Conservation (phyloP, 64 coral and sea anemone species). For the Dendrophyllia cribrosa region DNA sequence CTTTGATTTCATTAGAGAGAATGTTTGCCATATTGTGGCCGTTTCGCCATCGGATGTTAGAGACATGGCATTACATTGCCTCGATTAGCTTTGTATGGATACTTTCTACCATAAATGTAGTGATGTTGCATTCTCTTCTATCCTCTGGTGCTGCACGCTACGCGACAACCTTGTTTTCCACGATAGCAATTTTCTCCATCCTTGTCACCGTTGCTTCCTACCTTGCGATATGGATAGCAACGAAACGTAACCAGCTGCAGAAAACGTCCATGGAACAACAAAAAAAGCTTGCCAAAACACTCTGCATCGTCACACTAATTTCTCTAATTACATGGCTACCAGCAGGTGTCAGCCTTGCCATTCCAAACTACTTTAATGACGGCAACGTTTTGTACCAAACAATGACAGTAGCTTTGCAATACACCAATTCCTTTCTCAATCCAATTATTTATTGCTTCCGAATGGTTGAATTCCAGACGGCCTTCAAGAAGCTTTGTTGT, state of each 20-base stretch:
- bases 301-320: constrained; percentile 12
- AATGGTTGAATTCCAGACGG: constrained; percentile 5
- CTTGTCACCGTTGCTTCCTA: neutral
- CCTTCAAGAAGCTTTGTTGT: constrained; percentile 13
- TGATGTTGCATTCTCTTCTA: neutral
- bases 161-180: neutral
- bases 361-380: neutral
- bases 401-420: neutral
- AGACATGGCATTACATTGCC: neutral
- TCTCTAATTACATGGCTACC: constrained; percentile 40
- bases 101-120: neutral
- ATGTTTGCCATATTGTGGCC: constrained; percentile 34
- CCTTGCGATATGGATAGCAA: constrained; percentile 7
- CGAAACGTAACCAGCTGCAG: neutral
- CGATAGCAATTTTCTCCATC: neutral
- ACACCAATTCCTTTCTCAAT: constrained; percentile 51
- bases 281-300: constrained; percentile 20
- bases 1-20: constrained; percentile 19
- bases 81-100: neutral
- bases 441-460: constrained; percentile 45
- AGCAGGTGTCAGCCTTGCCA: neutral
- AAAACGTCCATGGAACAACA: neutral
- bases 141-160: neutral
- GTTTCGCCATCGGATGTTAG: neutral
- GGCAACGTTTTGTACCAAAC: neutral